Percentiles rank a stretch among this genome's conserved stretches.
Conservation (phyloP, 2,888 invertebrate genomes). For the Xylota sylvarum region DNA sequence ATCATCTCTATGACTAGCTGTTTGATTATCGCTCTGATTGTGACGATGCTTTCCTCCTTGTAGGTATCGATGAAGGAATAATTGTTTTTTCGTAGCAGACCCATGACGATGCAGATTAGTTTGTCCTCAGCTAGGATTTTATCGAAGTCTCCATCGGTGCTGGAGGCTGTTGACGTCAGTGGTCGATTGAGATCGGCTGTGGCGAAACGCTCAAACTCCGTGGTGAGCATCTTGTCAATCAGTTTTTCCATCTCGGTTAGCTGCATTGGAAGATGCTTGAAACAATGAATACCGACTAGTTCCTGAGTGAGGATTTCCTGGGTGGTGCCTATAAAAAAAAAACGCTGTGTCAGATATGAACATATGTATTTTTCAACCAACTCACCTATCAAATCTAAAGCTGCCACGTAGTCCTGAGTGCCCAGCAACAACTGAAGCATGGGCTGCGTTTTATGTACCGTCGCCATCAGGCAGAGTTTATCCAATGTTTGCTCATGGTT, state of each 20-base stretch:
- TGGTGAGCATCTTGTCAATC: conserved; percentile 98
- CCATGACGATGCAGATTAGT: conserved; percentile 94
- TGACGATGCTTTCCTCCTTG: conserved; percentile 95
- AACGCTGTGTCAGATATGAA: neutral
- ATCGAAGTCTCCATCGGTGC: conserved; percentile 79
- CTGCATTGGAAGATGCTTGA: conserved; percentile 97
- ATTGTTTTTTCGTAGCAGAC: conserved; percentile 94
- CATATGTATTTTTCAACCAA: neutral
- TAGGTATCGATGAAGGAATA: conserved; percentile 95
- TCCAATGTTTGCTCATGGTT: conserved; percentile 89
- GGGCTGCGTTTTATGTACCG: conserved; percentile 98
- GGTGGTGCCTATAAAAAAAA: conserved; percentile 88
- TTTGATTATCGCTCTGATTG: conserved; percentile 94
- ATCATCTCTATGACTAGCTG: conserved; percentile 94
- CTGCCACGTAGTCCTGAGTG: conserved; percentile 98
- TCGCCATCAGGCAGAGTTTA: conserved; percentile 95
- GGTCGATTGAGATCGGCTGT: conserved; percentile 96
- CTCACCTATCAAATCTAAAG: conserved; percentile 95
- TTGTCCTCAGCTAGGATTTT: conserved; percentile 93
- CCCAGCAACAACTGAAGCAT: conserved; percentile 97
- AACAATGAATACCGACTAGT: conserved; percentile 96
- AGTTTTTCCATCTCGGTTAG: conserved; percentile 97
- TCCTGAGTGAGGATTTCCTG: conserved; percentile 96
- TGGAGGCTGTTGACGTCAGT: conserved; percentile 85
- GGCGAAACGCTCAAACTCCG: conserved; percentile 96